phyloP scores from a whole-genome alignment of 2,113 vertebrate species.

The Oryzias woworae region DNA sequence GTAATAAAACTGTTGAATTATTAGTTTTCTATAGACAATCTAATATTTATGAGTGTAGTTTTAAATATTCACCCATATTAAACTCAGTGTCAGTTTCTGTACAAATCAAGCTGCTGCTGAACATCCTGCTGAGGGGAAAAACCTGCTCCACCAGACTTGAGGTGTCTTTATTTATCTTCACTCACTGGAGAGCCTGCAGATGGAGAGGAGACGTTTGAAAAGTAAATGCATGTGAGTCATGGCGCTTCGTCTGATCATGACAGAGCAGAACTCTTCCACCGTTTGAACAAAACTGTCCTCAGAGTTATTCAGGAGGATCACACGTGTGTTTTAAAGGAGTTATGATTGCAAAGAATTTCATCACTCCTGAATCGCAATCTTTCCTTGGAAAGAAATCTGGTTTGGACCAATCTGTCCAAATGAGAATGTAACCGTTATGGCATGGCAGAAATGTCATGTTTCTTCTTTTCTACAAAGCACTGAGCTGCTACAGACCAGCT shows the following conservation, averaged over 20 bases:
- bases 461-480: no score
- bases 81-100: conserved; percentile 1
- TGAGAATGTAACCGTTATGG: no score
- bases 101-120: conserved; percentile 6
- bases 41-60: not conserved
- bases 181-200: conserved; percentile 8
- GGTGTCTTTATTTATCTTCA: conserved; percentile 20
- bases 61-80: conserved; percentile 4
- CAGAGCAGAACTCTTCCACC: conserved; percentile 11
- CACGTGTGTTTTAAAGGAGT: not conserved
- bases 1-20: not conserved
- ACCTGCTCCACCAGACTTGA: conserved; percentile 17
- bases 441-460: no score
- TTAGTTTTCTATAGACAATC: not conserved
- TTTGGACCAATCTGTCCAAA: no score
- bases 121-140: not conserved
- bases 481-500: no score
- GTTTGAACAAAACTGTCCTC: conserved; percentile 5
- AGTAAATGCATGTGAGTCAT: conserved; percentile 21
- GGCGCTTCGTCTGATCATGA: conserved; percentile 7
- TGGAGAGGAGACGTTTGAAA: conserved; percentile 5
- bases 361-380: no score
- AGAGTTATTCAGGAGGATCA: conserved; percentile 4
- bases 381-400: no score
- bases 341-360: no score